phyloP scores from a whole-genome alignment of 2,888 invertebrate genomes.

The Pardosa pseudoannulata region DNA sequence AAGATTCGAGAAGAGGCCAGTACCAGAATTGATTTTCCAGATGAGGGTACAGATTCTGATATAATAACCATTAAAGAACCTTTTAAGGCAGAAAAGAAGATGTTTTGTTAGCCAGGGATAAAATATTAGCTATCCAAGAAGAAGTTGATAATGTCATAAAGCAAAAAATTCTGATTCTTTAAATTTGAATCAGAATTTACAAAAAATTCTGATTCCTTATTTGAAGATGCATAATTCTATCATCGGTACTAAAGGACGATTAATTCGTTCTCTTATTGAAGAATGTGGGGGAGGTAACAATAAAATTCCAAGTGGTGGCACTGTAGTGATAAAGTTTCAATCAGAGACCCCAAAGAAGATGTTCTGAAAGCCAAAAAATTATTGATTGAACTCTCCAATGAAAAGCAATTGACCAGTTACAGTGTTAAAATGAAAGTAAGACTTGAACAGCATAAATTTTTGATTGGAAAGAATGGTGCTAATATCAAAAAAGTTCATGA shows the following conservation, averaged over 20 bases:
- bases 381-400: conserved; percentile 87
- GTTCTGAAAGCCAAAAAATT: conserved; percentile 94
- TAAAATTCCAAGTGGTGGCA: conserved; percentile 93
- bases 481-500: conserved; percentile 86
- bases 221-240: conserved; percentile 95
- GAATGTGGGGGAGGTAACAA: conserved; percentile 98
- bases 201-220: conserved; percentile 91
- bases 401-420: conserved; percentile 90
- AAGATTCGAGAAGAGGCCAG: conserved; percentile 93
- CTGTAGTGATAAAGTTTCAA: conserved; percentile 91
- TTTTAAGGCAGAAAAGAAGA: conserved; percentile 94
- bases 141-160: conserved; percentile 85
- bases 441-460: conserved; percentile 96
- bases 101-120: conserved; percentile 92
- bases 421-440: conserved; percentile 93
- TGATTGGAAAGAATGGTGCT: conserved; percentile 90
- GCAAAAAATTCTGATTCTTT: conserved; percentile 93
- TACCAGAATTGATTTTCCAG: conserved; percentile 95
- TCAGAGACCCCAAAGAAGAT: conserved; percentile 95
- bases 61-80: conserved; percentile 94
- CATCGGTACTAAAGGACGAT: conserved; percentile 93
- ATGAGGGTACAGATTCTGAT: conserved; percentile 90
- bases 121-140: conserved; percentile 95
- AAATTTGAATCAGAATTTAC: too few relatives aligned
- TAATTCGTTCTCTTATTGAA: conserved; percentile 96